These are phyloP conservation scores for Drosophila barbarae DNA, from an alignment of 2,888 invertebrate genomes.

Conservation along the genomic window DNA sequence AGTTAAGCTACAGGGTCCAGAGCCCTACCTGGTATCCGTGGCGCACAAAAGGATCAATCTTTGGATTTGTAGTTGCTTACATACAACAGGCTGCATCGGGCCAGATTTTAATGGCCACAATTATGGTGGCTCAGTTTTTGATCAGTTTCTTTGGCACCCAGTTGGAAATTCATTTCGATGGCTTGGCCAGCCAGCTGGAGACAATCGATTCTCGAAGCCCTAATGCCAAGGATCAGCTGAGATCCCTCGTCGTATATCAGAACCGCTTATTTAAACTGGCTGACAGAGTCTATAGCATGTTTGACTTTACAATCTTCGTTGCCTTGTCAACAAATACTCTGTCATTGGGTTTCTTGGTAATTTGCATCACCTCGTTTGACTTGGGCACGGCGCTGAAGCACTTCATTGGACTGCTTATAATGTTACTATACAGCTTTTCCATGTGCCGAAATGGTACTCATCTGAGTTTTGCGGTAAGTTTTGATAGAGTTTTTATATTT, in stretches of 20 bases:
- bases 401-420: not conserved
- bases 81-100: not conserved
- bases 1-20: not conserved
- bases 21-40: constrained; percentile 7
- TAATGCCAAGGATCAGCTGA: not conserved
- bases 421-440: not conserved
- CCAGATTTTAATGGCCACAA: not conserved
- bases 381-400: not conserved
- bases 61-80: not conserved
- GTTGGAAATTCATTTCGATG: constrained; percentile 14
- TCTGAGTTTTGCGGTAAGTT: constrained; percentile 8
- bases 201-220: constrained; percentile 1
- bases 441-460: constrained; percentile 6
- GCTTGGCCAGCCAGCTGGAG: constrained; percentile 8
- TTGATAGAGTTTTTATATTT: too few relatives aligned
- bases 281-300: not conserved
- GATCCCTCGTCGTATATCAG: not conserved
- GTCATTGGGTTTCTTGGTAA: not conserved
- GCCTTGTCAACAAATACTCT: not conserved
- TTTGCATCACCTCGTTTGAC: not conserved
- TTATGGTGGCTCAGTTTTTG: not conserved
- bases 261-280: not conserved
- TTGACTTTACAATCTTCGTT: not conserved
- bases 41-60: not conserved
- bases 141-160: constrained; percentile 4